These are phyloP conservation scores for Psylliodes chrysocephalus DNA, from an alignment of 2,888 invertebrate species.

Conservation along the genomic window DNA sequence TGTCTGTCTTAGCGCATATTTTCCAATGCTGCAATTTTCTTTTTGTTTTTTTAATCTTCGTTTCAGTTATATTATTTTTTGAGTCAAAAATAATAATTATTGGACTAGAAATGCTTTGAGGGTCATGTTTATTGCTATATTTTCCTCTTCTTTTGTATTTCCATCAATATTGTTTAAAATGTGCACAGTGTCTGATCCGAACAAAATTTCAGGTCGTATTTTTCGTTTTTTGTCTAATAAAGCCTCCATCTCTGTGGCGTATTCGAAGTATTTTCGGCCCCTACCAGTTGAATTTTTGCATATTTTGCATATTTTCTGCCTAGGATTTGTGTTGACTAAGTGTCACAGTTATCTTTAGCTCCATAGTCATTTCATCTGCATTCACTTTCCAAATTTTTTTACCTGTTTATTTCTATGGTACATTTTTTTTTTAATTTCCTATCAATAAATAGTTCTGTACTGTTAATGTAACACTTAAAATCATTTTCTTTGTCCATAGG, in stretches of 20 bases:
- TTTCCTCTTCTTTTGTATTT: conserved; percentile 14
- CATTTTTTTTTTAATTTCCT: conserved; percentile 23
- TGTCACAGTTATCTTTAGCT: conserved; percentile 20
- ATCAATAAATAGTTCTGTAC: conserved; percentile 3
- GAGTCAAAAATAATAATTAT: background rate
- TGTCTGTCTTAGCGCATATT: conserved; percentile 25
- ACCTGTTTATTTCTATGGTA: conserved; percentile 23
- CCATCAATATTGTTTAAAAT: conserved; percentile 17
- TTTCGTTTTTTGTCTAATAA: conserved; percentile 31
- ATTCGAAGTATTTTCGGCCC: conserved; percentile 32
- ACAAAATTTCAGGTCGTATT: conserved; percentile 20
- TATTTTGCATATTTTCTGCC: conserved; percentile 31
- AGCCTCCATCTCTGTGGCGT: conserved; percentile 26
- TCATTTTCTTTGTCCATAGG: too few relatives aligned
- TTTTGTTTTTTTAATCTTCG: conserved; percentile 24
- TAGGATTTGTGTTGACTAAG: conserved; percentile 24
- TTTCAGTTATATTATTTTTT: conserved; percentile 17
- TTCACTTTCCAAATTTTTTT: conserved; percentile 19
- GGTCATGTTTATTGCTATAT: background rate
- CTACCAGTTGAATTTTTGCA: conserved; percentile 28
- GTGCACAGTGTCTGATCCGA: conserved; percentile 25
- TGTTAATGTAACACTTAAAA: too few relatives aligned
- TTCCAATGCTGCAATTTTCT: conserved; percentile 26
- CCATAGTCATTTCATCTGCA: conserved; percentile 26
- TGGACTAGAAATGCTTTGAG: background rate